Percentiles rank a stretch among this genome's conserved stretches.
Evolutionary conservation across 2,113 vertebrate genomes (phyloP).

Genomic region (Hiodon tergisus): DNA sequence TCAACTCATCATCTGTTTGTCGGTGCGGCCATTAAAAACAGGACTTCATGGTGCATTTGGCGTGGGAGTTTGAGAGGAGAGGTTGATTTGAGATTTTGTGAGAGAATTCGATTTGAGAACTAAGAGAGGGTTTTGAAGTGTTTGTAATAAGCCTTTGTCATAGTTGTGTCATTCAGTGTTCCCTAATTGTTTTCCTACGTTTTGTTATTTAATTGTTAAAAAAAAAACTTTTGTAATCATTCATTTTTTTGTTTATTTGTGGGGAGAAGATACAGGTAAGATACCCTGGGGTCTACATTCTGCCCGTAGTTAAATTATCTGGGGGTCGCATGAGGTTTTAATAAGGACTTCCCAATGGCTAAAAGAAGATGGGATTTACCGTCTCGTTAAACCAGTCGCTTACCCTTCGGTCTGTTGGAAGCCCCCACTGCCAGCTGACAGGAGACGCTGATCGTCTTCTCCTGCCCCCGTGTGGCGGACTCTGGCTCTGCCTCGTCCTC

Average conservation of each 20-base stretch:
- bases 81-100: no score
- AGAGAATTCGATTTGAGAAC: no score
- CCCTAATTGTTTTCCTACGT: no score
- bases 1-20: no score
- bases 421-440: constrained; percentile 62
- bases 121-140: not conserved
- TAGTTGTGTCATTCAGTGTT: no score
- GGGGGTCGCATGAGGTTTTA: not conserved
- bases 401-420: constrained; percentile 43
- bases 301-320: no score
- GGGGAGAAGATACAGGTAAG: no score
- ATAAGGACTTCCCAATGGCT: not conserved
- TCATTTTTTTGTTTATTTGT: not conserved
- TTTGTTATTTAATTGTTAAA: not conserved
- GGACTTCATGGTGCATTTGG: no score
- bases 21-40: no score
- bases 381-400: not conserved
- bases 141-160: no score
- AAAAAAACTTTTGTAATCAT: not conserved
- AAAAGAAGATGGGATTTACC: constrained; percentile 10
- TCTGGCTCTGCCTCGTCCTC: constrained; percentile 56
- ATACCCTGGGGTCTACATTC: no score
- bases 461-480: constrained; percentile 43
- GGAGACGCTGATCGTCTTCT: constrained; percentile 54
- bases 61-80: no score